phyloP scores from a whole-genome alignment of 2,113 vertebrate species.

The Herpailurus yagouaroundi region DNA sequence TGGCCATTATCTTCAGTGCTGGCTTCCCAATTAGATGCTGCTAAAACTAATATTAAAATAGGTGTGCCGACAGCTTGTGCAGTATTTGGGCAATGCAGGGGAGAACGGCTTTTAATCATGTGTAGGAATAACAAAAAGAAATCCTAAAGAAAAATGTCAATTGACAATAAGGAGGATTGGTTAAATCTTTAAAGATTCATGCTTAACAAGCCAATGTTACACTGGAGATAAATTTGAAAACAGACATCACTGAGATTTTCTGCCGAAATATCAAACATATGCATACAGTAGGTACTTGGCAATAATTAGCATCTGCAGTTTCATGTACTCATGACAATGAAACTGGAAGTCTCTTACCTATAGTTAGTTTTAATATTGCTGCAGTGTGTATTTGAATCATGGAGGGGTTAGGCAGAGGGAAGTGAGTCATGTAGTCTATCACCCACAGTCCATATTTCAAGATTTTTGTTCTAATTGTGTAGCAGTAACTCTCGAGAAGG shows the following conservation, averaged over 20 bases:
- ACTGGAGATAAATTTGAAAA: slow-evolving; percentile 2
- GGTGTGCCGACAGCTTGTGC: background rate
- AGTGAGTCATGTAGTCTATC: background rate
- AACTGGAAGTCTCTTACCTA: background rate
- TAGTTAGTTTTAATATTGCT: background rate
- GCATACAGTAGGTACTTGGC: background rate
- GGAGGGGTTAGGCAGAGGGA: background rate
- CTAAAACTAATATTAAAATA: background rate
- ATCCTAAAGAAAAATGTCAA: background rate
- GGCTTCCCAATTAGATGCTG: background rate
- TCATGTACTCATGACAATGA: background rate
- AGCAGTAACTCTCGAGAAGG: background rate
- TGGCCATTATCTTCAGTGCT: background rate
- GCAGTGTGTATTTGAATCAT: background rate
- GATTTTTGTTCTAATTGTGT: background rate
- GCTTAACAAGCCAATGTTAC: background rate
- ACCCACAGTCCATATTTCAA: background rate
- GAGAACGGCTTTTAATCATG: background rate
- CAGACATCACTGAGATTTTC: background rate
- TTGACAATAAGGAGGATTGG: background rate
- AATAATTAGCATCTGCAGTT: background rate
- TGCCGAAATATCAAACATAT: background rate
- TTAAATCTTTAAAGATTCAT: background rate
- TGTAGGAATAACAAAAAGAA: background rate
- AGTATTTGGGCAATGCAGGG: background rate